Conservation (phyloP, 2,113 vertebrate genomes). For the Piprites chloris region DNA sequence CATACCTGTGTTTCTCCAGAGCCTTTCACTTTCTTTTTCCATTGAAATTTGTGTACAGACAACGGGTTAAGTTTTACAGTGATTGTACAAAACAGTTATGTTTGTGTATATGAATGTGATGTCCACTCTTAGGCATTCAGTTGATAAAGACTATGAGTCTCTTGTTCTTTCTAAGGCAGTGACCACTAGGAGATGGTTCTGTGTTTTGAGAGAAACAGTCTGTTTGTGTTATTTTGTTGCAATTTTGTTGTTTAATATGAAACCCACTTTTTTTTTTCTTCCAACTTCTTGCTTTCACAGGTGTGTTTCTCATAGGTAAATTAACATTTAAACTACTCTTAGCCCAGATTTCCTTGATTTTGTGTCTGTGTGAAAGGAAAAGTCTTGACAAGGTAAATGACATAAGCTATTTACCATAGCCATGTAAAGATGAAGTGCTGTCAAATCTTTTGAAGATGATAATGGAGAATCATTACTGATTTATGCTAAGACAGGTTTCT, state of each 20-base stretch:
- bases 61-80: not conserved
- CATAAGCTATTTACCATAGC: not conserved
- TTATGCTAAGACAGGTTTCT: not conserved
- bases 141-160: not conserved
- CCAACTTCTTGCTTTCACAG: not conserved
- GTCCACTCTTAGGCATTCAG: rapidly evolving
- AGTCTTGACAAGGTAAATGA: not conserved
- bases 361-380: not conserved
- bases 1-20: not conserved
- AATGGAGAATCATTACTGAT: not conserved
- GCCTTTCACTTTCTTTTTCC: not conserved
- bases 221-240: not conserved
- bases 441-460: not conserved
- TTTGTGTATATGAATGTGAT: rapidly evolving
- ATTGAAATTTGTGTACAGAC: not conserved
- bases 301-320: not conserved
- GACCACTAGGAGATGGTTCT: not conserved
- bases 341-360: not conserved
- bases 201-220: not conserved
- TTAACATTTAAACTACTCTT: not conserved
- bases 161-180: not conserved
- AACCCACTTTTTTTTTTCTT: not conserved
- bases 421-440: not conserved
- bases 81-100: not conserved
- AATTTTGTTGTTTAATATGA: not conserved